These are phyloP conservation scores for Rhea americana DNA, from an alignment of 2,113 vertebrate genomes.

Conservation along the genomic window DNA sequence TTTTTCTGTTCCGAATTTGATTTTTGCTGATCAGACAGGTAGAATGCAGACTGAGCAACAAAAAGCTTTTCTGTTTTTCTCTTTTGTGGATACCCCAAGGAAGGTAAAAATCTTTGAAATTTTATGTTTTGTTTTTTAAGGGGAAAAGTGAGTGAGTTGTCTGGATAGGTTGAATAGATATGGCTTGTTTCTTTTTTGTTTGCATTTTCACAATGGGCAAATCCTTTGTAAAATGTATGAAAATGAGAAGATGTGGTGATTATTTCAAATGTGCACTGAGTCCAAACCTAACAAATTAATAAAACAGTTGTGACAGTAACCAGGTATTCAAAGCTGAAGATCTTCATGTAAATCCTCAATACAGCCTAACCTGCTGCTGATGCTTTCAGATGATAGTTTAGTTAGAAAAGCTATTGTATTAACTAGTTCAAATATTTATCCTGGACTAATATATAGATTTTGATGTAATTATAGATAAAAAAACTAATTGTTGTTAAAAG, in stretches of 20 bases:
- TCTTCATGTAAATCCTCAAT: not conserved
- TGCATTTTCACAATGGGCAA: not conserved
- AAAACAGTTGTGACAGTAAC: not conserved
- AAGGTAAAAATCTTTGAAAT: not conserved
- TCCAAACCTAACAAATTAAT: not conserved
- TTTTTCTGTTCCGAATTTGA: not conserved
- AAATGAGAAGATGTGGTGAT: not conserved
- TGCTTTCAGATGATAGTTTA: not conserved
- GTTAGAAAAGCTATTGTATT: not conserved
- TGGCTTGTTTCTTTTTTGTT: not conserved
- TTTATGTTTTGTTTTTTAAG: not conserved
- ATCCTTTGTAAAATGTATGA: constrained; percentile 17
- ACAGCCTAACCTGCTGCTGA: not conserved
- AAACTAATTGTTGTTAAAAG: not conserved
- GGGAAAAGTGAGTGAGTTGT: not conserved
- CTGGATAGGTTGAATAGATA: not conserved
- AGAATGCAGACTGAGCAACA: not conserved
- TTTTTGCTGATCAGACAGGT: not conserved
- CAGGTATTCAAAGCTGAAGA: not conserved
- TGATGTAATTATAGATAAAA: not conserved
- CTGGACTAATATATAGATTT: not conserved
- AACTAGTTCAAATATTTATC: not conserved
- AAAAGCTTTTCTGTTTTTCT: not conserved
- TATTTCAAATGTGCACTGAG: not conserved
- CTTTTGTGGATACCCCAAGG: not conserved